phyloP scores from a whole-genome alignment of 2,797 vertebrate genomes.

The Enteromius paludinosus region DNA sequence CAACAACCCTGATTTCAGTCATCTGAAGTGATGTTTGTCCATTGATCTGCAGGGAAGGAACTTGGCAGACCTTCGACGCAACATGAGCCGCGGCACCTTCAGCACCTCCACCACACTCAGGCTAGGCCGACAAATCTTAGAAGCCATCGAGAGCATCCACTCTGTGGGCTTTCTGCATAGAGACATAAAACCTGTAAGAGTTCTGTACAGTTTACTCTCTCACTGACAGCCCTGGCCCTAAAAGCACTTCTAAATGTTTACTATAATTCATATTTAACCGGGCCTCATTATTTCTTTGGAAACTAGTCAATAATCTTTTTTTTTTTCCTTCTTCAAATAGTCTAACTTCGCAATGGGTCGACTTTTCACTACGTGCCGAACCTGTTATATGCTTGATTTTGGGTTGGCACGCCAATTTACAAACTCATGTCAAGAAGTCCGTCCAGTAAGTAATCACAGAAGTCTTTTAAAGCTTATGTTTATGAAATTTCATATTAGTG shows the following conservation, averaged over 20 bases:
- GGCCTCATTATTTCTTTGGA: neutral
- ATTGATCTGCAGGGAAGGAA: slow-evolving; percentile 85
- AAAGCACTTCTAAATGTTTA: slow-evolving; percentile 8
- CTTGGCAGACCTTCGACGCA: slow-evolving; percentile 94
- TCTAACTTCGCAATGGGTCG: slow-evolving; percentile 96
- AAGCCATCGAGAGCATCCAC: slow-evolving; percentile 98
- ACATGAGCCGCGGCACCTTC: slow-evolving; percentile 90
- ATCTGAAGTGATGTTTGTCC: slow-evolving; percentile 8
- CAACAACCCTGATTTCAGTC: neutral
- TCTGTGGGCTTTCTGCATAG: slow-evolving; percentile 97
- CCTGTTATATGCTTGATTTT: slow-evolving; percentile 98
- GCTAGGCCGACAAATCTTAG: slow-evolving; percentile 94
- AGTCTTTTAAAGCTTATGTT: slow-evolving; percentile 14
- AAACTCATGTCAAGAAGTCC: slow-evolving; percentile 94
- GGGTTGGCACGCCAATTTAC: slow-evolving; percentile 96
- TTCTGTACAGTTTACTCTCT: neutral
- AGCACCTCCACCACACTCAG: slow-evolving; percentile 92
- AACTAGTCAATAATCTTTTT: slow-evolving; percentile 66
- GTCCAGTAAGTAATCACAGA: slow-evolving; percentile 76
- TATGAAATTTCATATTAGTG: slow-evolving; percentile 64
- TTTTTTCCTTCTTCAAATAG: slow-evolving; percentile 78
- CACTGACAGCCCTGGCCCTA: neutral
- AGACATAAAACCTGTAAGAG: slow-evolving; percentile 95
- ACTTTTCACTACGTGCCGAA: slow-evolving; percentile 91
- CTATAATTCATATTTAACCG: neutral